phyloP scores from a whole-genome alignment of 2,888 invertebrate species.

The Timandra comae region DNA sequence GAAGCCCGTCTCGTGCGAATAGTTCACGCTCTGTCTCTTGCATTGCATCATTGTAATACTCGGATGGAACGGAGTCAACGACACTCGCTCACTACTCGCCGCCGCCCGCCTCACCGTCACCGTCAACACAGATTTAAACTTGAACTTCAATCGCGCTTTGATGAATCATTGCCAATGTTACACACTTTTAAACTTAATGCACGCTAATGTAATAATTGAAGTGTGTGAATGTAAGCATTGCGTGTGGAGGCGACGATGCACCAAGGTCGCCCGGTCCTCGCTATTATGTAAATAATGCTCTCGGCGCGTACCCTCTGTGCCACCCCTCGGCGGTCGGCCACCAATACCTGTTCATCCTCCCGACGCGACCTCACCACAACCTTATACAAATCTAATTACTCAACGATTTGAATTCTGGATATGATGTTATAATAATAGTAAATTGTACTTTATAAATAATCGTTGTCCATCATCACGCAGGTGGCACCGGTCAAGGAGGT shows the following conservation, averaged over 20 bases:
- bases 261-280: conserved; percentile 59
- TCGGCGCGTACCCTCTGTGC: conserved; percentile 31
- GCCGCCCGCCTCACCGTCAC: conserved; percentile 41
- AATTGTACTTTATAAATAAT: no score
- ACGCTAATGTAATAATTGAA: conserved; percentile 26
- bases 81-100: conserved; percentile 52
- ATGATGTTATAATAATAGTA: no score
- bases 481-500: no score
- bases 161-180: conserved; percentile 31
- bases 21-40: conserved; percentile 53
- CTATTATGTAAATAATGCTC: conserved; percentile 64
- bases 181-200: conserved; percentile 19
- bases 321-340: conserved; percentile 25
- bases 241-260: conserved; percentile 32
- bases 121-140: conserved; percentile 32
- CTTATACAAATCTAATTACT: no score
- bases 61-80: conserved; percentile 53
- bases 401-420: no score
- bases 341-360: conserved; percentile 32
- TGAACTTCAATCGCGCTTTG: conserved; percentile 32
- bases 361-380: conserved; percentile 19
- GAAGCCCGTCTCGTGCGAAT: conserved; percentile 48
- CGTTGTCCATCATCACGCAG: no score
- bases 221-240: conserved; percentile 24
- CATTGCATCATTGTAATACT: conserved; percentile 55